Percentiles rank a stretch among this genome's conserved stretches.
Conservation (phyloP, 2,797 vertebrate genomes). For the Myotis planiceps region DNA sequence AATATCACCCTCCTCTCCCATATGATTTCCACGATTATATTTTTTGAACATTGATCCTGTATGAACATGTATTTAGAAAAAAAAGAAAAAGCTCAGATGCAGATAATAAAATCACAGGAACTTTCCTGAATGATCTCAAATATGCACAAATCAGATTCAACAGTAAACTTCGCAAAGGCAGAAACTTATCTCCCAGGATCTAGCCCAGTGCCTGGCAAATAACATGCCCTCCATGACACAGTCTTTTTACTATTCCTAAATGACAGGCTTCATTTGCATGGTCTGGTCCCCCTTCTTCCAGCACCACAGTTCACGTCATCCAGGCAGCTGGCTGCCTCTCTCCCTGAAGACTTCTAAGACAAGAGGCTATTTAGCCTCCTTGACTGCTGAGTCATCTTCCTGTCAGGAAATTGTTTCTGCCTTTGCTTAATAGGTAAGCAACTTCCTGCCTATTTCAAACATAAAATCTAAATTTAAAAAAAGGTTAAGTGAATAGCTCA, state of each 20-base stretch:
- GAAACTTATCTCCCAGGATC: not conserved
- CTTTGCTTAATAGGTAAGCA: constrained; percentile 70
- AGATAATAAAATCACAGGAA: not conserved
- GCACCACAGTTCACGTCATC: not conserved
- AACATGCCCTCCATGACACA: not conserved
- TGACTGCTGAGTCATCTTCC: constrained; percentile 68
- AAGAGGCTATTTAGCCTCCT: not conserved
- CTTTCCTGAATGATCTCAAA: not conserved
- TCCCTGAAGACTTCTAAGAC: constrained; percentile 43
- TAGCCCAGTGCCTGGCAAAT: not conserved
- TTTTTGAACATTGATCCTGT: not conserved
- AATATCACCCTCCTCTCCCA: not conserved
- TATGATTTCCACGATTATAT: not conserved
- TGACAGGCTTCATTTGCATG: not conserved
- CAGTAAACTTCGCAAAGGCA: not conserved
- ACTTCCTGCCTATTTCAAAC: constrained; percentile 70
- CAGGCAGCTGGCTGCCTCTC: not conserved
- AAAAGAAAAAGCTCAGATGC: not conserved
- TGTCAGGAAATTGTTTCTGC: constrained; percentile 72
- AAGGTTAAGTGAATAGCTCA: constrained; percentile 55
- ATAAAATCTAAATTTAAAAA: constrained; percentile 61
- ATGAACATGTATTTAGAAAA: not conserved
- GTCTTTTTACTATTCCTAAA: not conserved
- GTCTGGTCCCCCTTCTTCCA: not conserved
- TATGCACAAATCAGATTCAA: not conserved